Percentiles rank a stretch among this genome's conserved stretches.
These are phyloP conservation scores for Leuciscus waleckii DNA, from an alignment of 2,797 vertebrate species.

Conservation along the genomic window DNA sequence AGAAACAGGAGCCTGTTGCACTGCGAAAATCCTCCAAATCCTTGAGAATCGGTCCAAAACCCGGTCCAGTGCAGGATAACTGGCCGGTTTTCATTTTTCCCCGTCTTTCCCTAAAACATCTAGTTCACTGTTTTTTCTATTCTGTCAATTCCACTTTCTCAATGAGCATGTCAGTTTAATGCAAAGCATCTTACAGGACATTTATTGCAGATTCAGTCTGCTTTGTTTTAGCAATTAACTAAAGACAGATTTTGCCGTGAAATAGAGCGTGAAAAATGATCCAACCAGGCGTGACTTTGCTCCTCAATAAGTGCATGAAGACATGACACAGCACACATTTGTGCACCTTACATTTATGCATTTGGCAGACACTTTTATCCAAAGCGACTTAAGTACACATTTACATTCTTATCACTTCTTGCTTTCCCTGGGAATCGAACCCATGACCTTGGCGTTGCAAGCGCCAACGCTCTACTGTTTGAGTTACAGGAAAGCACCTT, in stretches of 20 bases:
- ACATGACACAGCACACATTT: no score
- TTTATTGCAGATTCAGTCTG: background rate
- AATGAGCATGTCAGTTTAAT: background rate
- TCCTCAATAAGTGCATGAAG: background rate
- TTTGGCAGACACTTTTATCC: no score
- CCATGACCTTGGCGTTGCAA: no score
- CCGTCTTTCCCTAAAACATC: background rate
- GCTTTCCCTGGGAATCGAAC: no score
- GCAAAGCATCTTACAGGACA: background rate
- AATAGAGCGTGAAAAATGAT: background rate
- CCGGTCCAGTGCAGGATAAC: background rate
- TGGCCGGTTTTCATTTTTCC: background rate
- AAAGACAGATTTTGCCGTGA: background rate
- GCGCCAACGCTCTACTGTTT: no score
- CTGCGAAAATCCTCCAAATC: background rate
- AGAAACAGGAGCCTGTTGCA: background rate
- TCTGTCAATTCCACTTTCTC: background rate
- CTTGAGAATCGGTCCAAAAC: background rate
- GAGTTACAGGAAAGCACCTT: background rate
- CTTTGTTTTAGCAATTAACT: background rate
- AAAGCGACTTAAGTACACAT: no score
- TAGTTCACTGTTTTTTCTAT: background rate
- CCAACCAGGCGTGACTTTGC: background rate
- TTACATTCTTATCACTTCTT: no score
- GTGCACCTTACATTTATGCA: no score